Evolutionary conservation across 2,113 vertebrate genomes (phyloP).

Genomic region (Grammomys dolichurus): DNA sequence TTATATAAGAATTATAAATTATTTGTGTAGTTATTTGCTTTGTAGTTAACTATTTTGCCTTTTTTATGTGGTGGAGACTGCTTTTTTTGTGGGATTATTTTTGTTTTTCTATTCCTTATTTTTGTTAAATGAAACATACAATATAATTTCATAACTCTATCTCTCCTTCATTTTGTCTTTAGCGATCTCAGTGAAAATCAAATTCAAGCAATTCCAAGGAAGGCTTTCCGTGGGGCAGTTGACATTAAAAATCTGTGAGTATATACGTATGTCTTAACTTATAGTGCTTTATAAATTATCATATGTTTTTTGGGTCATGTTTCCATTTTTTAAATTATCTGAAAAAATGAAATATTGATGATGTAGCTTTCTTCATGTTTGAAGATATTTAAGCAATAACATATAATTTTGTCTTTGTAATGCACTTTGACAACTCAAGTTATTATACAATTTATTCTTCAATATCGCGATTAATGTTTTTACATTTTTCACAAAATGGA

Average conservation of each 20-base stretch:
- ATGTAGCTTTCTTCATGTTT: constrained; percentile 4
- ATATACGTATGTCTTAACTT: constrained; percentile 60
- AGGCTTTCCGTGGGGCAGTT: constrained; percentile 97
- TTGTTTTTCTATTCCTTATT: background rate
- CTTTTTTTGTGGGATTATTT: no score
- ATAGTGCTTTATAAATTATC: background rate
- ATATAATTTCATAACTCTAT: background rate
- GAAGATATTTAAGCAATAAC: background rate
- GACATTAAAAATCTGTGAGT: constrained; percentile 99
- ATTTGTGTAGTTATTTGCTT: background rate
- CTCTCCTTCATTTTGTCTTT: constrained; percentile 54
- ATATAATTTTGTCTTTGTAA: background rate
- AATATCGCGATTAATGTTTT: constrained; percentile 21
- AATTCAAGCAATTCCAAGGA: constrained; percentile 98
- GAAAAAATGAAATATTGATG: background rate
- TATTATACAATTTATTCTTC: constrained; percentile 33
- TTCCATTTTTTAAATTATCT: background rate
- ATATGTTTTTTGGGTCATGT: background rate
- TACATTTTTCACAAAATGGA: background rate
- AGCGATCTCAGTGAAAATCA: constrained; percentile 99
- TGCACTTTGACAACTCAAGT: background rate
- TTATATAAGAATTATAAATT: background rate
- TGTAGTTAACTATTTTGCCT: background rate
- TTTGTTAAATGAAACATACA: background rate
- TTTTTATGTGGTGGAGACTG: background rate